Base-by-base conservation (phyloP, 1,140 invertebrate species). In the Drosophila sp. region DNA sequence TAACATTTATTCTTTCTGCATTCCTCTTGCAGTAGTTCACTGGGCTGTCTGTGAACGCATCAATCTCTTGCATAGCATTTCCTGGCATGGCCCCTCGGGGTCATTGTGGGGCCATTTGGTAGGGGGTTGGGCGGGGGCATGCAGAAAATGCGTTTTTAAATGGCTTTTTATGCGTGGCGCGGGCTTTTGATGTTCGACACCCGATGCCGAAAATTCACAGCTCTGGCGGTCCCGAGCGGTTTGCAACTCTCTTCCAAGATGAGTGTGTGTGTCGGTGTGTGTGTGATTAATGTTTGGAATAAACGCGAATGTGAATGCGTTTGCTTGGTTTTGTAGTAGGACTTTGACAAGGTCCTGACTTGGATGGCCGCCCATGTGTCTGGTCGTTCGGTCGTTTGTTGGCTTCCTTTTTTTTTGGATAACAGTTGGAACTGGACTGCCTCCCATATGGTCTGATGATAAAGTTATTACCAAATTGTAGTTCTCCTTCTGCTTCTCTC, bases 61-160 rank as follows among this genome's bases (percentile, higher is more conserved):
- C 86, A 90, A 90, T 90, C 87, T 90, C 67, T 50, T 6, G 55
- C 55, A 41, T 41, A 63, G 61, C 58, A 72, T 71, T 76, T 72
- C 80, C 72, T 84, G 73, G 76, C 60, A 8, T 67, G 64, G 65
- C 58, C 54, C 82, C 66, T 60, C 54, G 68, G 82, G 82, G 75
- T 81, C 79, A 81, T 30, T 47, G 60, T 40, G 60, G 72, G 62
- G 72, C 67, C 35, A 35, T 57, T 29, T 57, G 57, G 30, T 33
- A 33, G 35, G 70, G 62, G n/a, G 7, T 6, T 25, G 25, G 73
- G 41, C 33, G 35, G 55, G 66, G 56, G 67, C 72, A 68, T 47
- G 84, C 70, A 89, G 80, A 89, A 90, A 90, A 90, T 90, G 86
- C 82, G 87, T 90, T 90, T 90, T 90, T 90, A 90, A 90, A 90